These are phyloP conservation scores for Accipiter minullus DNA, from an alignment of 2,797 vertebrate species.

Conservation along the genomic window DNA sequence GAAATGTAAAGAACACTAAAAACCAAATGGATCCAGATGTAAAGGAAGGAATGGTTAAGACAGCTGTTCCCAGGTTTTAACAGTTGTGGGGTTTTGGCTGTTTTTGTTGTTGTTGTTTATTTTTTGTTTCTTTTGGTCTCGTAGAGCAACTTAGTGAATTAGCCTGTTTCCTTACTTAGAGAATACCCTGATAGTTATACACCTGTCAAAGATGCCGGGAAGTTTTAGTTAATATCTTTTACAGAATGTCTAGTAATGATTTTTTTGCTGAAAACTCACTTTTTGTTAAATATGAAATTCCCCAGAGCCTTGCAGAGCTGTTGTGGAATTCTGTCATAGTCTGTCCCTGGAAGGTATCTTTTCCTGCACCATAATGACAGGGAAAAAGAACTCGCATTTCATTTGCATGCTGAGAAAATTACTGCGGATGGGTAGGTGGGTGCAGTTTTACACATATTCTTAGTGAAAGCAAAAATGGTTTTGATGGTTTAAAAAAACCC, in stretches of 20 bases:
- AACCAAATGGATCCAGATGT: not conserved
- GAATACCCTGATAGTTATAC: not conserved
- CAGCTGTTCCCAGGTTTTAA: constrained; percentile 6
- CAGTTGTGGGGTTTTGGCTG: not conserved
- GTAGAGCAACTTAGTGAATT: not conserved
- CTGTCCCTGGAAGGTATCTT: not conserved
- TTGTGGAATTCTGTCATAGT: not conserved
- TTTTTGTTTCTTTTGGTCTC: not conserved
- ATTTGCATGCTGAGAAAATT: not conserved
- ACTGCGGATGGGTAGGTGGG: not conserved
- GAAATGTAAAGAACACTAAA: not conserved
- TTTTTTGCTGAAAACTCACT: not conserved
- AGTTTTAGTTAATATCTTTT: not conserved
- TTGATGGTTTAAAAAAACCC: not conserved
- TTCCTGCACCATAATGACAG: not conserved
- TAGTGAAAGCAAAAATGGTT: not conserved
- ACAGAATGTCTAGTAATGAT: not conserved
- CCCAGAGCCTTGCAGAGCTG: not conserved
- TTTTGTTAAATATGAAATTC: not conserved
- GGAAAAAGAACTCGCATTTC: not conserved
- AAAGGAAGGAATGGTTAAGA: not conserved
- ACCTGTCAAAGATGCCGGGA: not conserved
- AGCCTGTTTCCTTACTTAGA: not conserved
- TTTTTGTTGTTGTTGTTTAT: no score
- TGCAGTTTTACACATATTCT: not conserved